Evolutionary conservation across 2,113 vertebrate genomes (phyloP).

Genomic region (Anolis carolinensis): DNA sequence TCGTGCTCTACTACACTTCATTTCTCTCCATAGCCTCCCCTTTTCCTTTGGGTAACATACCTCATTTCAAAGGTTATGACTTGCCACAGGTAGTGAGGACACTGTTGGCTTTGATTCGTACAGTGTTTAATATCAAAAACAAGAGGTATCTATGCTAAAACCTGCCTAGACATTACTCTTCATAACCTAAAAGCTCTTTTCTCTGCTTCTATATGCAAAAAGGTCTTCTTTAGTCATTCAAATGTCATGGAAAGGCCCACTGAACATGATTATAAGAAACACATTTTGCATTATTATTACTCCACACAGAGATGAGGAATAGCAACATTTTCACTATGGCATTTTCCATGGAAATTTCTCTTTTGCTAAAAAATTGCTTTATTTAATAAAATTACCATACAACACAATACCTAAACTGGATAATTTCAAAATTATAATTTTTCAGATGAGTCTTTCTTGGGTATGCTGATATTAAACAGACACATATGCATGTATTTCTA

Average conservation of each 20-base stretch:
- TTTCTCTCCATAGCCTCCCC: conserved; percentile 54
- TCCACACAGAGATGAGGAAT: neutral
- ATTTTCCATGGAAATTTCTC: neutral
- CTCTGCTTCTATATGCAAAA: neutral
- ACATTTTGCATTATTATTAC: neutral
- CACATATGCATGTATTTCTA: neutral
- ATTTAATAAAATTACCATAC: neutral
- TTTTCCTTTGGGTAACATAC: conserved; percentile 62
- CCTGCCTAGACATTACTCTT: neutral
- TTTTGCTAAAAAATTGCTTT: neutral
- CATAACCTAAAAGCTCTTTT: neutral
- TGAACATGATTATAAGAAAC: neutral
- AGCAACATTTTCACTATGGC: neutral
- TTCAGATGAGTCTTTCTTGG: neutral
- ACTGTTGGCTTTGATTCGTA: conserved; percentile 28
- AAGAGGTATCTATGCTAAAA: neutral
- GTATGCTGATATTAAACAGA: neutral
- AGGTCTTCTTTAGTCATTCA: neutral
- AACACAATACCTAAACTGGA: neutral
- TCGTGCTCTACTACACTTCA: conserved; percentile 53
- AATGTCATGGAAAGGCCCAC: neutral
- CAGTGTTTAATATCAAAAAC: conserved; percentile 12
- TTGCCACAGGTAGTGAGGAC: conserved; percentile 15
- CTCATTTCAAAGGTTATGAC: conserved; percentile 53
- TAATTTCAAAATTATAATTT: neutral